Base-by-base conservation (phyloP, 64 coral and sea anemone genomes). In the Orbicella faveolata region DNA sequence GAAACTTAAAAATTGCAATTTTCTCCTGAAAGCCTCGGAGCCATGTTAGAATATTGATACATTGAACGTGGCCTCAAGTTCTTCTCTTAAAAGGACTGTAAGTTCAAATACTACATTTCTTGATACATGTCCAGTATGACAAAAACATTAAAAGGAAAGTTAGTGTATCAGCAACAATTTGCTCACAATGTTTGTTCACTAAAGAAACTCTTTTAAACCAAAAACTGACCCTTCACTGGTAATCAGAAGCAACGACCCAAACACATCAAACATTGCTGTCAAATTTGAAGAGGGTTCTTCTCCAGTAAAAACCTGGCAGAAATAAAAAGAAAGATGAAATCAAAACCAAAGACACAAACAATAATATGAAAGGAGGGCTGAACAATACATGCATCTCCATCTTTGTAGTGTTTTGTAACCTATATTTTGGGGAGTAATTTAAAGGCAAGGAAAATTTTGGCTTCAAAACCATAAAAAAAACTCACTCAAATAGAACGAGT, bases 211-310 rank as follows among this genome's bases (percentile, higher is more conserved):
- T 53, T n/a, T 48, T 12, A 17, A 6, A 59, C 1, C 14, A 44
- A 75, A 89, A 41, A 75, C 81, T 21, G 5, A 92, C 90, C 83
- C 77, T 69, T 81, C 36, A 34, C 57, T 73, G 7, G 74, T 74
- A 15, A 92, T 26, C 2, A 92, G 63, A 41, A 87, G 34, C 9
- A 92, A 82, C 6, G 74, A 77, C 17, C 90, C 76, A 39, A 68
- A 53, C 33, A 92, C 65, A 61, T 92, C 90, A 75, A 92, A 92
- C 75, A 92, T 92, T 1, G 48, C 25, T 66, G 83, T 52, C 44
- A 87, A 34, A 20, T 17, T 65, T 61, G 73, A 79, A 73, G 83
- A 79, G 13, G 53, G 26, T 21, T 70, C 59, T 87, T 87, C 83
- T 77, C 90, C 90, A 16, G 83, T 9, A 63, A 57, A 80, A 9